phyloP scores from a whole-genome alignment of 2,888 invertebrate genomes.

The Masnerella sp. region DNA sequence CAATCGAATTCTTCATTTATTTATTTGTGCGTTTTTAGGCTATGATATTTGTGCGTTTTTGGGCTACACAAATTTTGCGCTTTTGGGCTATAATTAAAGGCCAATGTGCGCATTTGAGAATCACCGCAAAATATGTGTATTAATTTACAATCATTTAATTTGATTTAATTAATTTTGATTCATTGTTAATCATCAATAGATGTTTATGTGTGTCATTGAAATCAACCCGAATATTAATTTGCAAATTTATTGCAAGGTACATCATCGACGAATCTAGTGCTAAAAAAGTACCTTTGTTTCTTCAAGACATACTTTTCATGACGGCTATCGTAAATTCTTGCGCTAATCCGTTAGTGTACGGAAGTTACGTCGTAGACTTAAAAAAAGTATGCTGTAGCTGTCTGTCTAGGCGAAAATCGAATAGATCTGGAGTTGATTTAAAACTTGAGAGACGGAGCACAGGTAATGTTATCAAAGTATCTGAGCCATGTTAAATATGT shows the following conservation, averaged over 20 bases:
- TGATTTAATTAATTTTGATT: too few species aligned
- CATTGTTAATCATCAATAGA: too few species aligned
- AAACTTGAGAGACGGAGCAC: constrained; percentile 52
- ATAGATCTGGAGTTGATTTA: constrained; percentile 21
- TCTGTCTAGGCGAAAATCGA: constrained; percentile 60
- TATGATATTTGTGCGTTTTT: too few species aligned
- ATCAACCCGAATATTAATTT: not conserved
- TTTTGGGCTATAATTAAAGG: too few species aligned
- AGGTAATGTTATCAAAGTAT: constrained; percentile 30
- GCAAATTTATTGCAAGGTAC: constrained; percentile 79
- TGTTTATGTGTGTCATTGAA: not conserved
- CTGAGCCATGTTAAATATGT: not conserved
- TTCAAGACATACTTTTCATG: constrained; percentile 86
- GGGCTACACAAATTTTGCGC: too few species aligned
- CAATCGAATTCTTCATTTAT: too few species aligned
- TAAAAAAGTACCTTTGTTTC: constrained; percentile 80
- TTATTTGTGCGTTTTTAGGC: too few species aligned
- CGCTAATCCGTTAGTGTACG: constrained; percentile 88
- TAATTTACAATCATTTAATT: too few species aligned
- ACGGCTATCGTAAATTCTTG: constrained; percentile 91
- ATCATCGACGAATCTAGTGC: constrained; percentile 85
- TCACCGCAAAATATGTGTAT: too few species aligned
- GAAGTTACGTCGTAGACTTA: constrained; percentile 83
- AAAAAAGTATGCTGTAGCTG: constrained; percentile 75
- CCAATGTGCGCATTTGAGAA: too few species aligned